Base-by-base conservation (phyloP, 2,888 invertebrate genomes). In the Sinopyrophorus schimmeli region DNA sequence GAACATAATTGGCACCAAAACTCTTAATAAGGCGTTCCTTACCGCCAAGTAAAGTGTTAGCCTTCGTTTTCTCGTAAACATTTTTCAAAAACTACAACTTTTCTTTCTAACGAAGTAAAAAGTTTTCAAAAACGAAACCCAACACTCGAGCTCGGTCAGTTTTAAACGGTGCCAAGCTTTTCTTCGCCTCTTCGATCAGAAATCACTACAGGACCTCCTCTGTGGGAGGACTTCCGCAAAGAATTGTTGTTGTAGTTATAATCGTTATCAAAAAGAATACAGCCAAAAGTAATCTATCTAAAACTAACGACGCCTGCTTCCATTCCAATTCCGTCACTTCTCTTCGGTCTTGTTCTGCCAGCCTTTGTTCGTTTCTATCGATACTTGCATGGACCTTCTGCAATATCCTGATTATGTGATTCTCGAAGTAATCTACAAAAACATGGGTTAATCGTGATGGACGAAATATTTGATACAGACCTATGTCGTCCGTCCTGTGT, bases 321-420 rank as follows among this genome's bases (percentile, higher is more conserved):
- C 92, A 93, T 70, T 93, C 92, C 41, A 89, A 74, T 65, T 89
- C 88, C 50, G 88, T 86, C 34, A 84, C 79, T 63, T 92, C 91
- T 39, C 86, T 77, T 38, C 86, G 78, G 66, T 92, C 90, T 68
- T 86, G 87, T 61, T 90, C 89, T 1, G 83, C 81, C 4, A 90
- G 79, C 3, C 92, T 80, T 64, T 84, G 81, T 69, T 89, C 91
- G 74, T 89, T 90, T 34, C 82, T 76, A 60, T 92, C 91, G 49
- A 91, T 87, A 3, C 89, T 89, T 55, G 80, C 78, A 67, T 85
- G 82, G 18, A 87, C 83, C 68, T 82, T 81, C 60, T 78, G 84
- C 72, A 81, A 81, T 65, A 83, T 87, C 58, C 78, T 80, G 66
- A 79, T 74, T 65, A 86, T 83, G 61, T 85, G 84, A 38, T 76